A percentile compares a stretch with the other conserved stretches of the same genome.
Evolutionary conservation across 2,797 vertebrate genomes (phyloP).

Genomic region (Enteromius afrohamiltoni): DNA sequence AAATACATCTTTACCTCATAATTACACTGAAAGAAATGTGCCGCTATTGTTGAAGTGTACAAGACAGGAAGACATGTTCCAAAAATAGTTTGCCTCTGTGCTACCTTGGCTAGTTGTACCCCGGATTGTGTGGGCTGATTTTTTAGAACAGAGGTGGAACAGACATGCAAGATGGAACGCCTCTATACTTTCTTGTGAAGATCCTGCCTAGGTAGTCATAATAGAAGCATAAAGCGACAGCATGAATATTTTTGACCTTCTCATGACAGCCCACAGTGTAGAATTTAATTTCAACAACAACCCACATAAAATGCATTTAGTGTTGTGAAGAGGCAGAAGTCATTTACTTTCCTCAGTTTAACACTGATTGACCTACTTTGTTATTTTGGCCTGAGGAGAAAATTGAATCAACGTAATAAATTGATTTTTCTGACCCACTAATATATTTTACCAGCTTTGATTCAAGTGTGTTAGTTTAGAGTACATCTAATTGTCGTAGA

Average conservation of each 20-base stretch:
- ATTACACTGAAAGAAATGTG: conserved; percentile 28
- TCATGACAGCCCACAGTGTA: conserved; percentile 34
- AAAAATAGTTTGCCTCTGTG: conserved; percentile 58
- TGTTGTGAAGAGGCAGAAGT: conserved; percentile 46
- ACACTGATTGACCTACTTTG: conserved; percentile 61
- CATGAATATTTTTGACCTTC: conserved; percentile 39
- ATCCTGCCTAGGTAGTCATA: conserved; percentile 25
- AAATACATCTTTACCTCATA: conserved; percentile 21
- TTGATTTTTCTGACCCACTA: conserved; percentile 53
- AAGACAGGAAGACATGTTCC: conserved; percentile 62
- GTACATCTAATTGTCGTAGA: conserved; percentile 2
- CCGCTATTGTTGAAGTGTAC: conserved; percentile 46
- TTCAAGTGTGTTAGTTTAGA: conserved; percentile 26
- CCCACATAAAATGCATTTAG: conserved; percentile 52
- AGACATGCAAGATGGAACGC: conserved; percentile 27
- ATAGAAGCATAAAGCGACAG: conserved; percentile 35
- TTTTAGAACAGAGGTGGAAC: conserved; percentile 45
- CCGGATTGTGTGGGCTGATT: conserved; percentile 53
- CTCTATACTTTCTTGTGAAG: conserved; percentile 39
- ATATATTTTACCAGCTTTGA: conserved; percentile 42
- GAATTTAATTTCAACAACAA: conserved; percentile 50
- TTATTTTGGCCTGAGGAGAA: conserved; percentile 51
- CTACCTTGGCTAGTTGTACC: conserved; percentile 51
- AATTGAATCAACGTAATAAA: conserved; percentile 53
- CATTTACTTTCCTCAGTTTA: conserved; percentile 49